phyloP scores from a whole-genome alignment of 2,113 vertebrate genomes.

The Melanocharis versteri region DNA sequence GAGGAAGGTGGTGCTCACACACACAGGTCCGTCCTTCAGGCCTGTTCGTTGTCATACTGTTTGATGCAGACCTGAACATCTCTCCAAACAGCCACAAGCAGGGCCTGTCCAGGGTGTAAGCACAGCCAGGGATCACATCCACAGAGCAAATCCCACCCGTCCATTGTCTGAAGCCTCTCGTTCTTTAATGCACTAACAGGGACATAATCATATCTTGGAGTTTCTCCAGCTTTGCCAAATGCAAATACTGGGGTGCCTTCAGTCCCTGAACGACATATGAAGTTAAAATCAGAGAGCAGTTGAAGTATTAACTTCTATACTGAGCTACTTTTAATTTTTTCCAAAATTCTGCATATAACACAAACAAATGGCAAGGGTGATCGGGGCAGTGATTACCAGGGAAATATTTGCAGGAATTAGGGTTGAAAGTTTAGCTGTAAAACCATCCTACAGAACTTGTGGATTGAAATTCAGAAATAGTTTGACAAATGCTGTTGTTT shows the following conservation, averaged over 20 bases:
- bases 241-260: neutral
- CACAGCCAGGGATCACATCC: neutral
- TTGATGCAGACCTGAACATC: neutral
- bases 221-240: neutral
- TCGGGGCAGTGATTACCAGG: neutral
- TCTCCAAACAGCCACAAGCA: neutral
- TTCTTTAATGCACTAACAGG: neutral
- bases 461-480: neutral
- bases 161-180: neutral
- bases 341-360: neutral
- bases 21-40: neutral
- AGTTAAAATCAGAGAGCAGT: neutral
- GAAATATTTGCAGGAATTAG: neutral
- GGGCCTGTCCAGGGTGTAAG: neutral
- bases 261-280: neutral
- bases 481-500: neutral
- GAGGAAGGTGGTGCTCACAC: neutral
- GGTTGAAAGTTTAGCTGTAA: neutral
- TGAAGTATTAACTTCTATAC: neutral
- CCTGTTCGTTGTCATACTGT: accelerated
- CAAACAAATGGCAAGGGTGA: neutral
- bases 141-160: neutral
- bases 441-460: neutral
- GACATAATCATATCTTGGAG: accelerated
- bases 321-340: neutral